Percentiles rank a stretch among this genome's conserved stretches.
These are phyloP conservation scores for Boloria euphrosyne DNA, from an alignment of 2,888 invertebrate genomes.

Conservation along the genomic window DNA sequence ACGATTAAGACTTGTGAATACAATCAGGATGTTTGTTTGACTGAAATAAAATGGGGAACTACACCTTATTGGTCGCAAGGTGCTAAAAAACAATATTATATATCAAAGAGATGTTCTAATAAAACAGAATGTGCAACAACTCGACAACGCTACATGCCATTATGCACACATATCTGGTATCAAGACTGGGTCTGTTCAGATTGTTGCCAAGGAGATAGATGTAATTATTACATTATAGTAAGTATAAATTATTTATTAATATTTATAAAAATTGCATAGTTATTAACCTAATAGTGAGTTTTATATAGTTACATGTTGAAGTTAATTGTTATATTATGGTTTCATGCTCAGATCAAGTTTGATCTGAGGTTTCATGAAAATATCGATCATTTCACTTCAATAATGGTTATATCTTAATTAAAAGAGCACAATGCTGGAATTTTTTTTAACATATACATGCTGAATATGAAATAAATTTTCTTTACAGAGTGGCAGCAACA, in stretches of 20 bases:
- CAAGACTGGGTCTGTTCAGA: slow-evolving; percentile 98
- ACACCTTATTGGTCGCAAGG: slow-evolving; percentile 98
- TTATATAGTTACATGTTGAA: no score
- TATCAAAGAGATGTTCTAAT: slow-evolving; percentile 94
- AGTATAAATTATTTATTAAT: slow-evolving; percentile 68
- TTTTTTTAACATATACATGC: no score
- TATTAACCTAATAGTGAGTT: no score
- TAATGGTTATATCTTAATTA: no score
- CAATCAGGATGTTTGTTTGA: slow-evolving; percentile 92
- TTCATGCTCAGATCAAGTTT: no score
- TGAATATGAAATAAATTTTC: slow-evolving; percentile 24
- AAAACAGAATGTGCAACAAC: slow-evolving; percentile 89
- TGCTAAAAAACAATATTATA: slow-evolving; percentile 95
- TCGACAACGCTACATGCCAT: slow-evolving; percentile 86
- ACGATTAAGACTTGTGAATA: slow-evolving; percentile 95
- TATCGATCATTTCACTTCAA: no score
- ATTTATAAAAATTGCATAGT: no score
- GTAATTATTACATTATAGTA: slow-evolving; percentile 97
- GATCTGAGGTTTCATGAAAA: no score
- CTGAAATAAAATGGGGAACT: slow-evolving; percentile 97
- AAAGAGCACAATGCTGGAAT: no score
- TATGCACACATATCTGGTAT: slow-evolving; percentile 96
- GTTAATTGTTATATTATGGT: no score
- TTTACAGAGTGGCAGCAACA: slow-evolving; percentile 62
- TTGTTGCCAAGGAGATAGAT: slow-evolving; percentile 97